Base-by-base conservation (phyloP, 2,113 vertebrate species). In the Phycodurus eques region DNA sequence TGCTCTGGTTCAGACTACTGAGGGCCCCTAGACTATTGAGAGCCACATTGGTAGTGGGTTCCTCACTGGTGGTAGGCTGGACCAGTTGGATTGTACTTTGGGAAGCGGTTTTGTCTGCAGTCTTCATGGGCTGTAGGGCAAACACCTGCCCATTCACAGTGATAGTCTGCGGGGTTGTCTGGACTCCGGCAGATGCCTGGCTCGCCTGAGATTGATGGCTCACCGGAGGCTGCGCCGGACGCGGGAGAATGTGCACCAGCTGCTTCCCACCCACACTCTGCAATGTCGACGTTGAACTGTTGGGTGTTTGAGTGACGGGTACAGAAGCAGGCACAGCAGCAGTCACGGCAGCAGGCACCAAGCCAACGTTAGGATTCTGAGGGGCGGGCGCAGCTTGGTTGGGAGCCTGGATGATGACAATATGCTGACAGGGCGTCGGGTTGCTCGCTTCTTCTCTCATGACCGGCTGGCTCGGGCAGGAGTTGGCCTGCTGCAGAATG, bases 131-230 rank as follows among this genome's bases (percentile, higher is more conserved):
- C 80, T 98, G 95, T 87, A 99, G 88, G 31, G 96, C 95, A 89
- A 98, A 99, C 72, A 99, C 92, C 85, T 99, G 96, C 63, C 97
- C 98, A 0, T 98, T 99, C 75, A 99, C 92, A 80, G 96, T 98
- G 88, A 99, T 96, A 6, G 98, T 98, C 65, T 98, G 96, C 27
- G 95, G 95, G 74, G 95, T 92, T 71, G 94, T 91, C 60, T 94
- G 94, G 54, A 70, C 69, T 8, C 78, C 77, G 10, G 86, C 67
- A 4, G 86, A 77, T 10, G 81, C 63, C 64, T 80, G 88, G 22
- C 78, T 79, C 51, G 75, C 78, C 63, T 77, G 85, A 2, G 73
- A 70, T 13, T 81, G 44, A 35, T 76, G 70, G 75, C 57, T 88
- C 22, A 82, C 59, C 57, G 81, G 85, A 51, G 83, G 49, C 42